Percentiles rank a stretch among this genome's conserved stretches.
These are phyloP conservation scores for Parnassius apollo DNA, from an alignment of 2,888 invertebrate species.

Conservation along the genomic window DNA sequence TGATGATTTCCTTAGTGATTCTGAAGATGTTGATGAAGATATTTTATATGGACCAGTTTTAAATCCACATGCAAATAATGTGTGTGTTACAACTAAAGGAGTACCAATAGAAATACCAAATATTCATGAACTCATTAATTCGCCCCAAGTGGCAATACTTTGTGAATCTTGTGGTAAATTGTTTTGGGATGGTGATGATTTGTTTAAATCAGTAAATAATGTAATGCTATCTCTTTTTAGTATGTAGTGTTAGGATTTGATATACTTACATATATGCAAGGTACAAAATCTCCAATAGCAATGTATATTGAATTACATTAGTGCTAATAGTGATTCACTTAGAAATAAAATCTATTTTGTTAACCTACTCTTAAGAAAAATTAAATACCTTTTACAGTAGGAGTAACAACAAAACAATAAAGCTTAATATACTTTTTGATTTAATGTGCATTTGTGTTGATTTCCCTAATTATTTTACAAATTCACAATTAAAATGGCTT, in stretches of 20 bases:
- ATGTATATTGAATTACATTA: not conserved
- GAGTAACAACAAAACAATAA: no score
- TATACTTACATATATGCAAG: constrained; percentile 7
- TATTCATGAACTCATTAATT: constrained; percentile 65
- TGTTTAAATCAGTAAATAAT: constrained; percentile 49
- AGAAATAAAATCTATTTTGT: no score
- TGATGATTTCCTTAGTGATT: constrained; percentile 67
- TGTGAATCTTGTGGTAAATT: constrained; percentile 89
- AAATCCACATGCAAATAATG: constrained; percentile 30
- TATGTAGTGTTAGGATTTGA: constrained; percentile 31
- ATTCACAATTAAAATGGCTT: no score
- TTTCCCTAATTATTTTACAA: no score
- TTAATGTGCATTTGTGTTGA: no score
- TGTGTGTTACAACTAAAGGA: constrained; percentile 78
- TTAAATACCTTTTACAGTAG: no score
- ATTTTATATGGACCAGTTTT: constrained; percentile 38
- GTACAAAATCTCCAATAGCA: constrained; percentile 24
- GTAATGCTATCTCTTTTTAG: constrained; percentile 39
- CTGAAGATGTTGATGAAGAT: constrained; percentile 59
- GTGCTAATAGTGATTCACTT: not conserved
- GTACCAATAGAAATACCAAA: constrained; percentile 77
- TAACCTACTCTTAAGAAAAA: no score
- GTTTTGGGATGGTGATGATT: constrained; percentile 83
- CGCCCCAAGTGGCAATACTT: constrained; percentile 81
- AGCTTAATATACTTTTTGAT: no score